phyloP scores from a whole-genome alignment of 2,888 invertebrate species.

The Cyaniris semiargus region DNA sequence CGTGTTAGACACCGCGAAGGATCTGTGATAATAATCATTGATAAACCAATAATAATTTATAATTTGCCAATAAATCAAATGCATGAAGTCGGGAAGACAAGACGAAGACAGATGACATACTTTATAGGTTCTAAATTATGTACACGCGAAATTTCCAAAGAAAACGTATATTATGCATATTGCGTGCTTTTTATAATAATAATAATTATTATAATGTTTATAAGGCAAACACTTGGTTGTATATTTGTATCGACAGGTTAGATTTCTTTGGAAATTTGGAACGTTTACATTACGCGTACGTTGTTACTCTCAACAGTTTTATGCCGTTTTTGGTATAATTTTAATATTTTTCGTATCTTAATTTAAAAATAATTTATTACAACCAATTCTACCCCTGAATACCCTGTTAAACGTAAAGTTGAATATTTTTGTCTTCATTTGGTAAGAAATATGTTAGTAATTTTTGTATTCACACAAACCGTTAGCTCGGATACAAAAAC shows the following conservation, averaged over 20 bases:
- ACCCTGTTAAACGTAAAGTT: not conserved
- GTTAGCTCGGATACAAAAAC: not conserved
- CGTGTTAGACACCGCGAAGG: conserved; percentile 49
- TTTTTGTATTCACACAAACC: not conserved
- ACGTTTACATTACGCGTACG: not conserved
- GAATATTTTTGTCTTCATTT: not conserved
- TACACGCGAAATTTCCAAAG: not conserved
- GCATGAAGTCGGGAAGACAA: not conserved
- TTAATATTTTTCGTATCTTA: not conserved
- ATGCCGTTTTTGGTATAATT: not conserved
- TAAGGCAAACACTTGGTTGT: not conserved
- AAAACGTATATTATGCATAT: not conserved
- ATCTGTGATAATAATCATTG: not conserved
- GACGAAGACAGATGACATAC: not conserved
- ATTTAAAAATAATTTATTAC: not conserved
- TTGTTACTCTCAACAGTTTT: not conserved
- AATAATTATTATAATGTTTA: not conserved
- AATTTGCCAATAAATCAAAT: not conserved
- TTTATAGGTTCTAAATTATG: not conserved
- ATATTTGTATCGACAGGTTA: not conserved
- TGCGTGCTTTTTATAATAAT: not conserved
- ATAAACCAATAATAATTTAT: conserved; percentile 4
- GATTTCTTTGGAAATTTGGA: not conserved
- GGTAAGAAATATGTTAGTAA: not conserved
- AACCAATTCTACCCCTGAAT: not conserved